Conservation (phyloP, 2,113 vertebrate species). For the Aptenodytes forsteri region DNA sequence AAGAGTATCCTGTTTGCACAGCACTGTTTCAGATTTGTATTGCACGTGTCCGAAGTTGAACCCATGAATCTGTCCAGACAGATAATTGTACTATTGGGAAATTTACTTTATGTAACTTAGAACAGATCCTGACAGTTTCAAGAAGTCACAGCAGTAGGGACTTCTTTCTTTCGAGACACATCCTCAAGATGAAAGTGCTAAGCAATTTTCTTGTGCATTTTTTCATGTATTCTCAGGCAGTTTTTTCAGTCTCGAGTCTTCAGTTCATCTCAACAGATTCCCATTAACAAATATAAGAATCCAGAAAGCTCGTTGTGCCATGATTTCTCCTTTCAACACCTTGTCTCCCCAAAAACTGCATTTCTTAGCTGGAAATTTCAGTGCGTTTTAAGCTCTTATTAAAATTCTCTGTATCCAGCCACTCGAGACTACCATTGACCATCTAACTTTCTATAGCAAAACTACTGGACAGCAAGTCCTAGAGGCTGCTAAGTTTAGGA, state of each 20-base stretch:
- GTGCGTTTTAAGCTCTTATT: not conserved
- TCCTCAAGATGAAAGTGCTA: not conserved
- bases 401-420: not conserved
- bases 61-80: not conserved
- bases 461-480: not conserved
- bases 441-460: not conserved
- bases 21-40: not conserved
- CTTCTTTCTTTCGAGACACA: not conserved
- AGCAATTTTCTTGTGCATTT: not conserved
- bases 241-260: not conserved
- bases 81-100: not conserved
- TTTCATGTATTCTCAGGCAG: not conserved
- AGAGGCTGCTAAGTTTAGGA: not conserved
- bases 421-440: not conserved
- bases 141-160: not conserved
- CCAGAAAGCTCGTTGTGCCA: not conserved
- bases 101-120: not conserved
- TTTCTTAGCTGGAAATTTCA: not conserved
- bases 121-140: not conserved
- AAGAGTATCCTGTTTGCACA: conserved; percentile 37
- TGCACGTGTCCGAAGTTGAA: not conserved
- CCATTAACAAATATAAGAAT: not conserved
- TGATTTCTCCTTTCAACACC: not conserved
- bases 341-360: not conserved
- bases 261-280: not conserved